Percentiles rank a stretch among this genome's conserved stretches.
phyloP scores from a whole-genome alignment of 2,797 vertebrate genomes.

The Clarias laeviceps region DNA sequence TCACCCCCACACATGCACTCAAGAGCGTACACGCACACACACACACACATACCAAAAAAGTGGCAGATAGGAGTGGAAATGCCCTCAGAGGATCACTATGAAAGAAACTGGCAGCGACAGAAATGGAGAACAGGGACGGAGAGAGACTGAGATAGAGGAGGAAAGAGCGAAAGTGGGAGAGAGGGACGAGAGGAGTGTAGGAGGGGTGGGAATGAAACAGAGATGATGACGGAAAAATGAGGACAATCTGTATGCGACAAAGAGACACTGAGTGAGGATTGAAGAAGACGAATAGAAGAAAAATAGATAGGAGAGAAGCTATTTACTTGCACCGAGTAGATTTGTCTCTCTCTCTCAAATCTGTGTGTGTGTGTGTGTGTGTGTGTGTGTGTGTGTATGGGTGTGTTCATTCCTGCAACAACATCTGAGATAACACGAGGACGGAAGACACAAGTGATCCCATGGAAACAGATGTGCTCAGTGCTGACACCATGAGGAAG shows the following conservation, averaged over 20 bases:
- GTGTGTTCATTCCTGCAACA: neutral
- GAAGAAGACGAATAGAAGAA: slow-evolving; percentile 11
- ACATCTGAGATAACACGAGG: slow-evolving; percentile 11
- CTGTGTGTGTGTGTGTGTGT: neutral
- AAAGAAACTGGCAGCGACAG: slow-evolving; percentile 45
- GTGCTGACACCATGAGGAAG: slow-evolving; percentile 15
- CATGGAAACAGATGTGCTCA: slow-evolving; percentile 10
- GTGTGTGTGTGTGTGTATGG: neutral
- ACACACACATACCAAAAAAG: slow-evolving; percentile 3
- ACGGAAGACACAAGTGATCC: neutral
- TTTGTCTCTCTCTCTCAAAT: neutral
- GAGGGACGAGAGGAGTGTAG: neutral
- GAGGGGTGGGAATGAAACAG: slow-evolving; percentile 8
- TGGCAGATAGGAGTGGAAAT: slow-evolving; percentile 48
- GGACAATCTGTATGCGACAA: slow-evolving; percentile 29
- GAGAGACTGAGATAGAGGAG: slow-evolving; percentile 2
- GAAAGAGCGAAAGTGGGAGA: slow-evolving; percentile 3
- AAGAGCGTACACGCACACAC: slow-evolving; percentile 27
- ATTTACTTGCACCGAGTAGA: slow-evolving; percentile 11
- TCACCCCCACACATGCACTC: slow-evolving; percentile 6
- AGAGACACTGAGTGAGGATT: slow-evolving; percentile 3
- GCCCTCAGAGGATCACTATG: slow-evolving; percentile 41
- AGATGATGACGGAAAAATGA: slow-evolving; percentile 26
- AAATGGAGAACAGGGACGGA: slow-evolving; percentile 30
- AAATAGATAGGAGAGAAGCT: slow-evolving; percentile 28